phyloP scores from a whole-genome alignment of 2,113 vertebrate species.

The Lycaon pictus region DNA sequence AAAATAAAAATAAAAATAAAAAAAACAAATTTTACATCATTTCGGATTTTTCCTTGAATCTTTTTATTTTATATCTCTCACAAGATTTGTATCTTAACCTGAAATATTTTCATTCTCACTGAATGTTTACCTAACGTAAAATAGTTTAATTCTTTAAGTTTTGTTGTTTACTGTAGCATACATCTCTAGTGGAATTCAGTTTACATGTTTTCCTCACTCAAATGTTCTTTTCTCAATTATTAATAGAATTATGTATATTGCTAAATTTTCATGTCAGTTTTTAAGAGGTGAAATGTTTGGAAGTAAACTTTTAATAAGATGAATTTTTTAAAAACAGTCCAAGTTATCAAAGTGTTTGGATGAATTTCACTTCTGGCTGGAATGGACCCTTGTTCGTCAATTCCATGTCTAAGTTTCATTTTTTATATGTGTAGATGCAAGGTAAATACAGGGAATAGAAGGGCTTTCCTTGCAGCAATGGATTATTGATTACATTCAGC shows the following conservation, averaged over 20 bases:
- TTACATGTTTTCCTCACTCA: background rate
- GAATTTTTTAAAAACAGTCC: background rate
- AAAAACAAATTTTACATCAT: background rate
- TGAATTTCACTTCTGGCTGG: background rate
- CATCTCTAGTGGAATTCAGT: background rate
- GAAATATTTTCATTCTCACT: background rate
- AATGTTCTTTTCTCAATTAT: conserved; percentile 17
- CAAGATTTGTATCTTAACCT: background rate
- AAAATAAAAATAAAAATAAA: too few species aligned
- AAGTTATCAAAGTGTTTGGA: background rate
- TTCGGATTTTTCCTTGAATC: background rate
- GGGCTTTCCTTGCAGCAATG: background rate
- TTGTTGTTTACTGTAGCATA: background rate
- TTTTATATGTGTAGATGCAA: background rate
- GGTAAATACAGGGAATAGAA: background rate
- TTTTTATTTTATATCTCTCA: background rate
- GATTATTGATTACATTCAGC: background rate
- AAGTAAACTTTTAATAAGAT: conserved; percentile 3
- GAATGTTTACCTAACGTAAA: conserved; percentile 20
- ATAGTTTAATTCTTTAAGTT: background rate
- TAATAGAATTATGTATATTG: background rate
- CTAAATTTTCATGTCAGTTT: background rate
- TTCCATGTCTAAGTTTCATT: background rate
- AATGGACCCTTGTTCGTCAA: background rate
- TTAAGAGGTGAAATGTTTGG: conserved; percentile 21